Percentiles rank a stretch among this genome's conserved stretches.
These are phyloP conservation scores for Drosophila eohydei DNA, from an alignment of 2,888 invertebrate species.

Conservation along the genomic window DNA sequence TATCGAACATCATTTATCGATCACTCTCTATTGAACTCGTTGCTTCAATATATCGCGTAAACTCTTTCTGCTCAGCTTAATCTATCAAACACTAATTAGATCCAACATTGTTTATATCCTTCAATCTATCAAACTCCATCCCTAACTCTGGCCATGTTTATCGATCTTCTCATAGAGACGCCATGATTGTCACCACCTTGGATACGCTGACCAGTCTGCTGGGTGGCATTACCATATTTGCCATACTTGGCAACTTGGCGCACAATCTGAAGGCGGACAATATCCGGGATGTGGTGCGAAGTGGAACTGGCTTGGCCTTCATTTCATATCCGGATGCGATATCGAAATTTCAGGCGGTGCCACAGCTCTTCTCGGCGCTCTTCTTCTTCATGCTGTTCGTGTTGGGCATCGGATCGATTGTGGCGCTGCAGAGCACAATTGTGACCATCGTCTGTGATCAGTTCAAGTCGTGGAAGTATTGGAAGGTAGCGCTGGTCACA, in stretches of 20 bases:
- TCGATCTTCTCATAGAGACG: slow-evolving; percentile 87
- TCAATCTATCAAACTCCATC: neutral
- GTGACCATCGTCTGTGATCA: slow-evolving; percentile 90
- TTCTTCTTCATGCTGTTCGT: slow-evolving; percentile 94
- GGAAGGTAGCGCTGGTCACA: slow-evolving; percentile 87
- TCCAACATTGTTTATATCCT: neutral
- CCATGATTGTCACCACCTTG: slow-evolving; percentile 91
- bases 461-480: slow-evolving; percentile 87
- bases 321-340: slow-evolving; percentile 94
- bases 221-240: slow-evolving; percentile 93
- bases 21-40: neutral
- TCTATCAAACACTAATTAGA: too few relatives aligned
- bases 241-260: slow-evolving; percentile 92
- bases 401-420: slow-evolving; percentile 91
- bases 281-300: slow-evolving; percentile 88
- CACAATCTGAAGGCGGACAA: slow-evolving; percentile 87
- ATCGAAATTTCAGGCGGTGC: slow-evolving; percentile 89
- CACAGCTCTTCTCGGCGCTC: slow-evolving; percentile 90
- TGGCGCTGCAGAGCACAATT: slow-evolving; percentile 89
- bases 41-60: too few relatives aligned
- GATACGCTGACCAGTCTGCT: slow-evolving; percentile 93
- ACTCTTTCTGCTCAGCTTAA: too few relatives aligned
- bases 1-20: neutral
- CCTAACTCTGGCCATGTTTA: neutral
- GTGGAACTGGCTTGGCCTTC: slow-evolving; percentile 92